phyloP scores from a whole-genome alignment of 2,888 invertebrate genomes.

The Eumacrocentrus americanus region DNA sequence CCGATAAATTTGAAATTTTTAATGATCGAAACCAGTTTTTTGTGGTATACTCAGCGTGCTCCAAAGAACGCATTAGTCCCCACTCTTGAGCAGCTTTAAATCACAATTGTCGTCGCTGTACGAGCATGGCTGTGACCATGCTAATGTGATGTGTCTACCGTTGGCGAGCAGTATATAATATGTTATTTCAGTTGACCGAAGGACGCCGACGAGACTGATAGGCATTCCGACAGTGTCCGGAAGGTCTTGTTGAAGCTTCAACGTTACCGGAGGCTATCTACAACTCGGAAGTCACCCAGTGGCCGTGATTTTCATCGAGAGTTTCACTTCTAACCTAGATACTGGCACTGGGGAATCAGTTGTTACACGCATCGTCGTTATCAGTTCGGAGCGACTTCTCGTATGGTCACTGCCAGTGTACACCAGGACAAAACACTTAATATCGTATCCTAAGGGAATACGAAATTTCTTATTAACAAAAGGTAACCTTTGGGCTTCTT shows the following conservation, averaged over 20 bases:
- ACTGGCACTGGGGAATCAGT: conserved; percentile 25
- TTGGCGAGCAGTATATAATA: too few relatives aligned
- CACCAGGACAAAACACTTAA: not conserved
- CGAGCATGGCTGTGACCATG: too few relatives aligned
- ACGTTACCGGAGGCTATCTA: conserved; percentile 4
- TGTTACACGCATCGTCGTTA: not conserved
- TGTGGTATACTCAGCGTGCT: too few relatives aligned
- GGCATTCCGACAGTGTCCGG: not conserved
- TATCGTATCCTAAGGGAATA: not conserved
- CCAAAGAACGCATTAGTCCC: not conserved
- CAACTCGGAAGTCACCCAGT: conserved; percentile 40
- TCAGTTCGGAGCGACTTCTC: not conserved
- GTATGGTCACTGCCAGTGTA: not conserved
- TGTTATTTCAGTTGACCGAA: not conserved
- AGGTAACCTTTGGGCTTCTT: not conserved
- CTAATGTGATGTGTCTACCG: too few relatives aligned
- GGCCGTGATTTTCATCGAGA: conserved; percentile 50
- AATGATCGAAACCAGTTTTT: too few relatives aligned
- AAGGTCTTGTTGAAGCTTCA: not conserved
- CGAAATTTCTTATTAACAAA: too few relatives aligned
- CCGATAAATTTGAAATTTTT: too few relatives aligned
- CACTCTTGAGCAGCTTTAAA: too few relatives aligned
- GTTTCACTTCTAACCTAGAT: conserved; percentile 62
- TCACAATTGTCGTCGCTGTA: too few relatives aligned
- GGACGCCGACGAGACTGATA: not conserved